phyloP scores from a whole-genome alignment of 2,113 vertebrate genomes.

The Propithecus coquereli region DNA sequence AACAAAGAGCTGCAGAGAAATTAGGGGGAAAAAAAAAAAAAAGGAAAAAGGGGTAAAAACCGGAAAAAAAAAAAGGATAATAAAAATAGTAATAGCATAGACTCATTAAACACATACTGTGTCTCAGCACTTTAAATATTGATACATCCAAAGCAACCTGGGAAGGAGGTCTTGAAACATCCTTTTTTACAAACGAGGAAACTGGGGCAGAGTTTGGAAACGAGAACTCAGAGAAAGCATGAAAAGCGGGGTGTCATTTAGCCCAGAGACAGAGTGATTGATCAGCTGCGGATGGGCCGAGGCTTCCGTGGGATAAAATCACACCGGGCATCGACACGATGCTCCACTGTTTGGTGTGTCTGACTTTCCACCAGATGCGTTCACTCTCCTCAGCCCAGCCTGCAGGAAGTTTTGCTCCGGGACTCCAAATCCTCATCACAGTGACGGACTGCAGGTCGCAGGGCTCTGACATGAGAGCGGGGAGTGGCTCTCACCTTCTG shows the following conservation, averaged over 20 bases:
- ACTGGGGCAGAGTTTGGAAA: background rate
- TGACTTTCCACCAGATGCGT: background rate
- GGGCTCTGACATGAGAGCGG: background rate
- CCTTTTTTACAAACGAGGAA: background rate
- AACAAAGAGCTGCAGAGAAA: background rate
- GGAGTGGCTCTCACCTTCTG: background rate
- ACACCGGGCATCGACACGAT: fast-evolving
- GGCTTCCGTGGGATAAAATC: background rate
- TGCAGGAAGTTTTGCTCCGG: background rate
- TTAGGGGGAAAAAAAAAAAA: too few species aligned
- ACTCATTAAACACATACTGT: background rate
- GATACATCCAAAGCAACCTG: too few species aligned
- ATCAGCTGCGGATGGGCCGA: background rate
- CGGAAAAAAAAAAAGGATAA: too few species aligned
- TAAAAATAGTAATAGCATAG: background rate
- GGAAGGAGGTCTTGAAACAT: background rate
- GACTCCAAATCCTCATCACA: background rate
- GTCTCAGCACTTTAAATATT: background rate
- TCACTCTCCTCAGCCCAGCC: fast-evolving
- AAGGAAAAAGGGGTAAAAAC: background rate
- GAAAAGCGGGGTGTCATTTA: too few species aligned
- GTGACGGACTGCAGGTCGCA: background rate
- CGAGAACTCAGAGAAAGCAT: background rate
- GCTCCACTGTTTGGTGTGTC: background rate
- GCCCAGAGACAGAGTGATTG: background rate